Evolutionary conservation across 2,888 invertebrate genomes (phyloP).

Genomic region (Spodoptera picta): DNA sequence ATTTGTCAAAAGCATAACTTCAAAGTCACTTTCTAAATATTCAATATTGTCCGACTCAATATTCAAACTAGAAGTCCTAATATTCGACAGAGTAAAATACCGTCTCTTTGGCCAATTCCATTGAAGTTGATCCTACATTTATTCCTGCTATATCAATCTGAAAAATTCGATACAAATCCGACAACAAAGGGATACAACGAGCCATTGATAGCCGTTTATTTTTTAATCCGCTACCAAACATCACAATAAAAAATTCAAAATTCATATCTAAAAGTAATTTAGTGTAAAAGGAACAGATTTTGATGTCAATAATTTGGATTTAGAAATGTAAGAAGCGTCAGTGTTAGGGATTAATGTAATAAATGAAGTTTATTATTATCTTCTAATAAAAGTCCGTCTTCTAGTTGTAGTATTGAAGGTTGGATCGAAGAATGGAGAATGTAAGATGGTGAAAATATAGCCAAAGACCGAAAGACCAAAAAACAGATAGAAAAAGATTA

Average conservation of each 20-base stretch:
- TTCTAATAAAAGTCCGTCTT: too few relatives aligned
- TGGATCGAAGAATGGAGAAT: too few relatives aligned
- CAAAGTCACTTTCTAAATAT: too few relatives aligned
- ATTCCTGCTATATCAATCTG: slow-evolving; percentile 12
- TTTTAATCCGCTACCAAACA: slow-evolving; percentile 31
- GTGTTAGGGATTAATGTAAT: slow-evolving; percentile 31
- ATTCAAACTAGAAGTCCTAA: too few relatives aligned
- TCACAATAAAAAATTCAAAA: slow-evolving; percentile 42
- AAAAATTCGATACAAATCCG: slow-evolving; percentile 43
- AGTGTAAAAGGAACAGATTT: slow-evolving; percentile 57
- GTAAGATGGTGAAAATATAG: too few relatives aligned
- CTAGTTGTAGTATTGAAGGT: too few relatives aligned
- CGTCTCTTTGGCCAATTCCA: slow-evolving; percentile 3
- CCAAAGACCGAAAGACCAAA: too few relatives aligned
- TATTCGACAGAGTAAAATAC: too few relatives aligned
- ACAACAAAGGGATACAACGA: slow-evolving; percentile 29
- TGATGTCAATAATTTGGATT: slow-evolving; percentile 23
- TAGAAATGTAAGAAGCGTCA: slow-evolving; percentile 16
- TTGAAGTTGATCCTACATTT: slow-evolving; percentile 8
- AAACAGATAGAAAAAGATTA: too few relatives aligned
- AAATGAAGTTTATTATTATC: neutral
- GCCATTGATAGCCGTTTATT: slow-evolving; percentile 45
- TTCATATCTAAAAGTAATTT: slow-evolving; percentile 47
- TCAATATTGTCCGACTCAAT: too few relatives aligned
- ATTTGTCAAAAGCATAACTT: too few relatives aligned